A percentile compares a stretch with the other conserved stretches of the same genome.
Evolutionary conservation across 2,797 vertebrate species (phyloP).

Genomic region (Mareca strepera): DNA sequence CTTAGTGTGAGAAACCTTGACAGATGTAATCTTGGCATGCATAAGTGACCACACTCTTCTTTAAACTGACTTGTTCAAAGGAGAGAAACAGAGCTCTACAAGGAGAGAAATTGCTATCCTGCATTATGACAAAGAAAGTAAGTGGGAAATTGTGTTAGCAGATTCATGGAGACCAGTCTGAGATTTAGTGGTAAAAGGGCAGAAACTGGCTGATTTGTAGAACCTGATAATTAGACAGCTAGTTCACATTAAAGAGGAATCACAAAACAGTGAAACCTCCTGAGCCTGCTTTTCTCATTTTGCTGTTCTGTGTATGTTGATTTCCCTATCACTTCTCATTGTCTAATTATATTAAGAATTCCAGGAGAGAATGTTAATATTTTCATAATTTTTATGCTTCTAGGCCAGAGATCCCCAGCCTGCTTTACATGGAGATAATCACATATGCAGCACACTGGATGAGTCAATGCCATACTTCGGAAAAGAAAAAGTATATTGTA

Average conservation of each 20-base stretch:
- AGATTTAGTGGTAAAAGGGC: background rate
- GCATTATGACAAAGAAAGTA: background rate
- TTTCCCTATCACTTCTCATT: background rate
- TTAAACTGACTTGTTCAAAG: background rate
- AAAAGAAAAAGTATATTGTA: background rate
- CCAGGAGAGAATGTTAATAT: background rate
- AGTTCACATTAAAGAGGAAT: background rate
- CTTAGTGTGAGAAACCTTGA: background rate
- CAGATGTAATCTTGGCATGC: background rate
- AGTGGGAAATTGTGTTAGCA: background rate
- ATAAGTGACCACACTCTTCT: rapidly evolving
- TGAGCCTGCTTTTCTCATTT: background rate
- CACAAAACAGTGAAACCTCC: background rate
- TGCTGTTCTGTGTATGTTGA: background rate
- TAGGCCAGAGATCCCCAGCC: background rate
- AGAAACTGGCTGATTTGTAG: background rate
- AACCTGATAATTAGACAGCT: background rate
- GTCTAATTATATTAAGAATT: background rate
- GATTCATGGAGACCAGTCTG: background rate
- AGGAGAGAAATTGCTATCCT: background rate
- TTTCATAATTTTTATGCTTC: background rate
- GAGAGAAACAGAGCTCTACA: background rate
- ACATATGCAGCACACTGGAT: background rate
- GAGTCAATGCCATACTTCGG: background rate
- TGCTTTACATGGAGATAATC: background rate